Base-by-base conservation (phyloP, 1,140 invertebrate species). In the Matsumurasca onukii region DNA sequence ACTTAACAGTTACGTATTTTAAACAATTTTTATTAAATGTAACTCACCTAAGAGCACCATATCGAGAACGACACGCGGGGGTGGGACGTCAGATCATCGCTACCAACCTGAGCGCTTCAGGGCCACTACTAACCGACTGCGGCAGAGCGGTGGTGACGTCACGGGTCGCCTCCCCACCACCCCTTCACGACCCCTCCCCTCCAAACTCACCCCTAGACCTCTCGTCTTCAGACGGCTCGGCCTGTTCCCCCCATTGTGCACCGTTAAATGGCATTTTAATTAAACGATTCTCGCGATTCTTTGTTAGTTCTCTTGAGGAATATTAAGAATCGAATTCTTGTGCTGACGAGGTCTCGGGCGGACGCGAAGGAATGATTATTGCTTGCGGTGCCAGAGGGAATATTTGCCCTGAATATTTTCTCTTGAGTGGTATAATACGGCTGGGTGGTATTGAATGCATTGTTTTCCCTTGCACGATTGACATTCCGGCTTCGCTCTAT, bases 261-360 rank as follows among this genome's bases (percentile, higher is more conserved):
- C 34, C 34, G 17, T 39, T 39, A 9, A 39, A 39, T 39, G 34
- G 34, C 34, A 39, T 39, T 39, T 39, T 39, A 39, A 39, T 39
- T 39, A 39, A 39, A 39, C 34, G 34, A 39, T 39, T 39, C 34
- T 39, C 34, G 17, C 34, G 34, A 39, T 39, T 39, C 34, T 39
- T 39, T 39, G 34, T 39, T 39, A 39, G 34, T 39, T 39, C 34
- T 39, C 34, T n/a, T n/a, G n/a, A 39, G 34, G 34, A 39, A 39
- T 39, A 39, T 39, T 39, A 39, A 39, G 34, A 39, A 17, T 5
- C 34, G 34, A 17, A 39, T 39, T 39, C 5, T 39, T 9, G 5
- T 5, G 34, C 17, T 5, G 34, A 17, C 34, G 34, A 5, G 34
- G n/a, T n/a, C n/a, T 39, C 5, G 5, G 34, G 34, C 17, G 34